Evolutionary conservation across 2,113 vertebrate species (phyloP), one percentile per base, ranked within the genome.

Genomic region (Gorilla gorilla): DNA sequence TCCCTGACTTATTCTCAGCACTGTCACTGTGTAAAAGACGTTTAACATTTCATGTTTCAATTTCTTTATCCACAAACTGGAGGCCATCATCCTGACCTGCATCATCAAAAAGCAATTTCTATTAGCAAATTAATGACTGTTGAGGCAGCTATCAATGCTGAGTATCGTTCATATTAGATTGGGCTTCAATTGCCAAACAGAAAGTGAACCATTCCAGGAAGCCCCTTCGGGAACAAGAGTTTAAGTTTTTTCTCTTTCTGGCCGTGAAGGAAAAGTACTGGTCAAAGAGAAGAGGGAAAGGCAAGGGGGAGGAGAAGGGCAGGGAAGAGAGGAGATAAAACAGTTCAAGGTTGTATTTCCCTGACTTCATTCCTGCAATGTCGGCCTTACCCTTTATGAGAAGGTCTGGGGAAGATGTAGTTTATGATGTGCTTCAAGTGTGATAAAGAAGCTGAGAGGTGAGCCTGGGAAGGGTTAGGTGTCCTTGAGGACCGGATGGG

Each of bases 341-440:
- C 88, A 97, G 97, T 97, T 98, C 97, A 98, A 99, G 98, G 97
- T 98, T 98, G 89, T 90, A 97, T 98, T 98, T 98, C 98, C 97
- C 97, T 98, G 92, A 98, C 87, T 98, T 98, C 96, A 97, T 98
- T 98, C 98, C 98, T 97, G 91, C 97, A 97, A 97, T 98, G 97
- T 96, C 96, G 97, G 95, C 97, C 89, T 98, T 80, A 43, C 98
- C 98, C 97, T 98, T 98, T 96, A 96, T 98, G 98, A 99, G 97
- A 98, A 98, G 98, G 97, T 98, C 98, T 98, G 87, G 90, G 98
- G 98, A 98, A 97, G 97, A 98, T 97, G 82, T 98, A 98, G 97
- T 99, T 99, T 98, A 99, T 98, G 98, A 98, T 92, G 94, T 98
- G 98, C 97, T 98, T 98, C 98, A 98, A 98, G 98, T 98, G 97